Conservation (phyloP, 1,140 invertebrate genomes). For the Aphelenchoides fujianensis region DNA sequence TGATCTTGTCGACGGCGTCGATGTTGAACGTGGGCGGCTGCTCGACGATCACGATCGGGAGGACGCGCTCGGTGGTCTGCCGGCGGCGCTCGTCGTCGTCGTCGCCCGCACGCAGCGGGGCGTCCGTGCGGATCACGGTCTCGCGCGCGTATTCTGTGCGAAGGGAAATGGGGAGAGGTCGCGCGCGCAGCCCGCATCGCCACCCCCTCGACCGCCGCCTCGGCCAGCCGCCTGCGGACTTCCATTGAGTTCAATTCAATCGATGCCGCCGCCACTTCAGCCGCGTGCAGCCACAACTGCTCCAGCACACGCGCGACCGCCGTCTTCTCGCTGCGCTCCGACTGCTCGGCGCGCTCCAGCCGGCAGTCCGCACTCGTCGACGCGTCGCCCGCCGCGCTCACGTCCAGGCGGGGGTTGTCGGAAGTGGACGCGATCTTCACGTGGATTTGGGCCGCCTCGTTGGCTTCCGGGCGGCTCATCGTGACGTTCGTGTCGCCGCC, state of each 20-base stretch:
- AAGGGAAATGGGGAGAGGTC: conserved; percentile 34
- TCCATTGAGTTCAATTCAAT: conserved; percentile 36
- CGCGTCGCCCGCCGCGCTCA: conserved; percentile 16
- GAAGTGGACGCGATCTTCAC: conserved; percentile 19
- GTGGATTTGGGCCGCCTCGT: conserved; percentile 10
- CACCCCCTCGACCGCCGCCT: conserved; percentile 50
- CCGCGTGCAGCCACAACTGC: conserved; percentile 23
- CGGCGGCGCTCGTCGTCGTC: not conserved
- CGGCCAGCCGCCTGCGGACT: conserved; percentile 34
- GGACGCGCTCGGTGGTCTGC: not conserved
- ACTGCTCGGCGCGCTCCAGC: conserved; percentile 19
- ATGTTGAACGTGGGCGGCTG: conserved; percentile 20
- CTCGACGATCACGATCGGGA: not conserved
- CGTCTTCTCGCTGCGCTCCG: not conserved
- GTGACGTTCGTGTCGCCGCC: conserved; percentile 31
- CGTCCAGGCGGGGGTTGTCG: not conserved
- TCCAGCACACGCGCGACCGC: conserved; percentile 18
- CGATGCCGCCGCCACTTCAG: conserved; percentile 24
- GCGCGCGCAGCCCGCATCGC: conserved; percentile 37
- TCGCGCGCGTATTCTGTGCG: conserved; percentile 46
- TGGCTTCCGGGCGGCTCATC: conserved; percentile 26
- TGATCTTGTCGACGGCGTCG: conserved; percentile 43
- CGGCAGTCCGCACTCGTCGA: not conserved
- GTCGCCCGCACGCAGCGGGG: conserved; percentile 15
- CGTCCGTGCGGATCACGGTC: conserved; percentile 46